phyloP scores from a whole-genome alignment of 2,888 invertebrate genomes.

The Brachyopa scutellaris region DNA sequence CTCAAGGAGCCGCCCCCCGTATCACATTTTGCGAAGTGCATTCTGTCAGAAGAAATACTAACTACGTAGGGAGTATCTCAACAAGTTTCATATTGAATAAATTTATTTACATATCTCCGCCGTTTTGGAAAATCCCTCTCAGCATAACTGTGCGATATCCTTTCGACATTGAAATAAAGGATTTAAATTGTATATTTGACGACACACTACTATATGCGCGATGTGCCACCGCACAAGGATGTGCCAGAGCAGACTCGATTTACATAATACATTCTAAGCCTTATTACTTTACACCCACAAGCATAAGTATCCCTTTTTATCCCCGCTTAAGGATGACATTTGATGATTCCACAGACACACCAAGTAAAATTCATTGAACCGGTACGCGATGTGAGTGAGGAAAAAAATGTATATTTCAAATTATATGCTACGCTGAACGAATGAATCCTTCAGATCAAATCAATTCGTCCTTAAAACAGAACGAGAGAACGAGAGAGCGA shows the following conservation, averaged over 20 bases:
- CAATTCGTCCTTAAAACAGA: constrained; percentile 20
- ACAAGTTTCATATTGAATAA: constrained; percentile 22
- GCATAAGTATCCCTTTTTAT: constrained; percentile 10
- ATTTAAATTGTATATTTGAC: constrained; percentile 10
- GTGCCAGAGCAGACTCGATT: constrained; percentile 38
- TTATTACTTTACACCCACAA: constrained; percentile 1
- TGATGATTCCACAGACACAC: constrained; percentile 58
- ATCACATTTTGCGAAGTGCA: constrained; percentile 28
- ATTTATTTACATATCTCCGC: neutral
- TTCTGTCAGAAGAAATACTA: constrained; percentile 39
- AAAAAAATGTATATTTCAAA: constrained; percentile 49
- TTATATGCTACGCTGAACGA: constrained; percentile 57
- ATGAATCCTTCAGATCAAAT: constrained; percentile 49
- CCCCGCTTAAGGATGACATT: constrained; percentile 44
- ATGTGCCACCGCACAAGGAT: constrained; percentile 9
- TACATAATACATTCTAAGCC: constrained; percentile 47
- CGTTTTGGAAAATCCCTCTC: constrained; percentile 1
- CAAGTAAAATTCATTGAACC: constrained; percentile 51
- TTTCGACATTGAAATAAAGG: neutral
- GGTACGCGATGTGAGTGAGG: constrained; percentile 8
- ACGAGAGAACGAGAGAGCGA: neutral
- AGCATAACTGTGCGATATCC: constrained; percentile 14
- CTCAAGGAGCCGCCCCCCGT: constrained; percentile 42
- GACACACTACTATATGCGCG: constrained; percentile 21
- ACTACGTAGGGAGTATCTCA: constrained; percentile 53